Evolutionary conservation across 92 coral and sea anemone genomes (phyloP).

Genomic region (Siderastrea radians): DNA sequence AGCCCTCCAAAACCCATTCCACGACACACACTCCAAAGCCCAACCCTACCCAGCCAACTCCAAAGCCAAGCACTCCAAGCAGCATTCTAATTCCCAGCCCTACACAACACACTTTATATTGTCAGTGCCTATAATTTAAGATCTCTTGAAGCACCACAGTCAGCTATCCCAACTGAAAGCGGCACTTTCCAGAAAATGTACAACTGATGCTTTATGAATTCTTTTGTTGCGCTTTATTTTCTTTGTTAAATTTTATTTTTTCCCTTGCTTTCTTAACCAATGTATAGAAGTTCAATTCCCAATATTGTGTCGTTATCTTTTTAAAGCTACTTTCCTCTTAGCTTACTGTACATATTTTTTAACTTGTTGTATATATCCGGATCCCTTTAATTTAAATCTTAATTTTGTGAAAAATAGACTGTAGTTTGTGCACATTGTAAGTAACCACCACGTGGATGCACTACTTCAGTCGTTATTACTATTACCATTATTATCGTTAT

Average conservation of each 20-base stretch:
- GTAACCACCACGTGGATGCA: too few species aligned
- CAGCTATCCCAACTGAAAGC: conserved; percentile 40
- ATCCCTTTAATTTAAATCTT: not conserved
- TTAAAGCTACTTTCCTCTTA: not conserved
- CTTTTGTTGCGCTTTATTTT: not conserved
- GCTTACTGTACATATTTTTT: not conserved
- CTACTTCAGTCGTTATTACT: too few species aligned
- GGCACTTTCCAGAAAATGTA: conserved; percentile 27
- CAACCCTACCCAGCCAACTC: too few species aligned
- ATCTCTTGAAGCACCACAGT: conserved; percentile 34
- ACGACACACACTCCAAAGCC: too few species aligned
- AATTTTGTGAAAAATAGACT: too few species aligned
- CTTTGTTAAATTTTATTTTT: not conserved
- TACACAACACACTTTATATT: not conserved
- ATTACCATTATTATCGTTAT: too few species aligned
- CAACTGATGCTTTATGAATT: not conserved
- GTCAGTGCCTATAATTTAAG: conserved; percentile 27
- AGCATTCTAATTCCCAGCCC: too few species aligned
- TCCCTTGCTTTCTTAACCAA: not conserved
- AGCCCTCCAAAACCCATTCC: too few species aligned
- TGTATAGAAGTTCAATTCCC: too few species aligned
- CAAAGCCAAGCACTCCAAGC: too few species aligned
- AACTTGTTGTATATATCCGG: not conserved
- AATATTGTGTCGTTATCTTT: not conserved
- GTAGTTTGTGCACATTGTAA: too few species aligned